phyloP scores from a whole-genome alignment of 2,113 vertebrate species.

The Empidonax alnorum region DNA sequence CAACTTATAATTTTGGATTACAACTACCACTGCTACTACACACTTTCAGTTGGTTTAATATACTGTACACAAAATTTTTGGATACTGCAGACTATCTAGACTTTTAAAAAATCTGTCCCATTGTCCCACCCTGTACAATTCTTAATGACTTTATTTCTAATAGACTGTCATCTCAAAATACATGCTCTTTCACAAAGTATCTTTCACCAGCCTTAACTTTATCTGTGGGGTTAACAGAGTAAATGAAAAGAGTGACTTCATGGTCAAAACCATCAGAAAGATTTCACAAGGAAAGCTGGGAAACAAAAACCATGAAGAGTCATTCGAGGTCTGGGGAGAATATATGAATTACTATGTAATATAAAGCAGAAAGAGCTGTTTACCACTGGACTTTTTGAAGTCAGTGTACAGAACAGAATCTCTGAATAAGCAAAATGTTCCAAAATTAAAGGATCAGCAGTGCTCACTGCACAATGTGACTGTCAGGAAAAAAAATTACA shows the following conservation, averaged over 20 bases:
- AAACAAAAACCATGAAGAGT: background rate
- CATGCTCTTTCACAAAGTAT: background rate
- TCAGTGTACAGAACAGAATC: background rate
- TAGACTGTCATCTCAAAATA: background rate
- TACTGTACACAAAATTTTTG: background rate
- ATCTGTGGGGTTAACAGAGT: background rate
- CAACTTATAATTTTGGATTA: background rate
- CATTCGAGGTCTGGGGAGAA: background rate
- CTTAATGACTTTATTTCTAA: background rate
- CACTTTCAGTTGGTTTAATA: background rate
- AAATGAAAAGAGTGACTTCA: background rate
- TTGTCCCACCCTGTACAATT: background rate
- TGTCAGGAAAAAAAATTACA: background rate
- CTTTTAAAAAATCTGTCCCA: background rate
- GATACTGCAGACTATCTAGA: background rate
- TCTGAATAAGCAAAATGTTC: background rate
- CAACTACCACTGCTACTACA: background rate
- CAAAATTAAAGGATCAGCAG: background rate
- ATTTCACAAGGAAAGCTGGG: background rate
- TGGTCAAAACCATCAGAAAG: background rate
- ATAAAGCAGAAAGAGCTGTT: background rate
- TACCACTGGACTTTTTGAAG: background rate
- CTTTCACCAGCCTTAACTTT: background rate
- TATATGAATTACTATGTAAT: background rate
- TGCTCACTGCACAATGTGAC: background rate